Evolutionary conservation across 2,888 invertebrate species (phyloP).

Genomic region (Melieria crassipennis): DNA sequence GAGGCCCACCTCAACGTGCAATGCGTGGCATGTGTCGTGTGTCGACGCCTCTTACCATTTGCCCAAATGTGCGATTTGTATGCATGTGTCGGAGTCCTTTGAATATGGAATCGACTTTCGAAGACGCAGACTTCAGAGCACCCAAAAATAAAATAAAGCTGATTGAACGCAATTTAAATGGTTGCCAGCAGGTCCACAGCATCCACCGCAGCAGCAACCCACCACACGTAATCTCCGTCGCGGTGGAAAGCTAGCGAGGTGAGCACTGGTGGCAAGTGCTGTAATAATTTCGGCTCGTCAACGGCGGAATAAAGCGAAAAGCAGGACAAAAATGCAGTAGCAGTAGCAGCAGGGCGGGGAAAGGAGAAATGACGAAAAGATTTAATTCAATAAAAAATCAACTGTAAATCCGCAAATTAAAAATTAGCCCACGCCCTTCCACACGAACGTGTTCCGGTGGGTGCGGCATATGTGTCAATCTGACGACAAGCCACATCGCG

Average conservation of each 20-base stretch:
- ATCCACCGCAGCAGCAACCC: too few relatives aligned
- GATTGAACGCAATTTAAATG: too few relatives aligned
- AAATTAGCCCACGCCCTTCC: neutral
- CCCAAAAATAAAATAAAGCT: too few relatives aligned
- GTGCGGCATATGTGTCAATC: neutral
- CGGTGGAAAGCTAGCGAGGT: too few relatives aligned
- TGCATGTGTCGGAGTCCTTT: conserved; percentile 29
- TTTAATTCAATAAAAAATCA: conserved; percentile 21
- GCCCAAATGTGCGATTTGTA: conserved; percentile 21
- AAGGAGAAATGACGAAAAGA: conserved; percentile 17
- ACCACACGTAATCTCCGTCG: too few relatives aligned
- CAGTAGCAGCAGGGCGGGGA: neutral
- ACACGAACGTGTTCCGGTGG: neutral
- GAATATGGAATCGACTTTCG: conserved; percentile 25
- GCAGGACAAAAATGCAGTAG: conserved; percentile 1
- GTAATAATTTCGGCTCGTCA: conserved; percentile 5
- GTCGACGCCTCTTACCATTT: neutral
- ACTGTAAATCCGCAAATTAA: conserved; percentile 13
- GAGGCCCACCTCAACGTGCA: too few relatives aligned
- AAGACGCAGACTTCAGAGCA: too few relatives aligned
- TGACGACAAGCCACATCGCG: too few relatives aligned
- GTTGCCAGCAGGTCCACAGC: too few relatives aligned
- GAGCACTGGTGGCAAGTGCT: too few relatives aligned
- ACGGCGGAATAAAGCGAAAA: conserved; percentile 19
- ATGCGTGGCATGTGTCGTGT: too few relatives aligned